Percentiles rank a stretch among this genome's conserved stretches.
These are phyloP conservation scores for Leptodactylus fallax DNA, from an alignment of 2,797 vertebrate species.

Conservation along the genomic window DNA sequence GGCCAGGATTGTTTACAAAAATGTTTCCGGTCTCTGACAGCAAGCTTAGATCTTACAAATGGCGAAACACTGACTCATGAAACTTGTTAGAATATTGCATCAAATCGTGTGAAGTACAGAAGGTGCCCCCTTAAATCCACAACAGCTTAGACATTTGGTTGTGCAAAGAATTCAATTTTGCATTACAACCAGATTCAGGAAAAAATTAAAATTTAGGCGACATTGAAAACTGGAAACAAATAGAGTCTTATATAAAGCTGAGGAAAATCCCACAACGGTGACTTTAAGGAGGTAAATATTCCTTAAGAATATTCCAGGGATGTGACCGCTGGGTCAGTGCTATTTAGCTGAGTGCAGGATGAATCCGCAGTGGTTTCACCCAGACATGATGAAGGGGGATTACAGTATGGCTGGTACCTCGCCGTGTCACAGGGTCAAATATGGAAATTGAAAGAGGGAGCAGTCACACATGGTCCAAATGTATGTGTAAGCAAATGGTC, in stretches of 20 bases:
- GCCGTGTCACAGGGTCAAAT: conserved; percentile 21
- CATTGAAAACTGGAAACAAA: not conserved
- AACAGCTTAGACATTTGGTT: too few relatives aligned
- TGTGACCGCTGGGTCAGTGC: not conserved
- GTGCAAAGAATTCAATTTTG: too few relatives aligned
- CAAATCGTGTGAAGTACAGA: too few relatives aligned
- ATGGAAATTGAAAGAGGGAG: conserved; percentile 21
- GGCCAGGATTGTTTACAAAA: too few relatives aligned
- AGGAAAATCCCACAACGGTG: not conserved
- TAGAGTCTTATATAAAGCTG: not conserved
- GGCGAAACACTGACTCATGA: too few relatives aligned
- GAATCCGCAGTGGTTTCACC: not conserved
- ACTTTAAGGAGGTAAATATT: conserved; percentile 9
- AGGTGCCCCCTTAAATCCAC: too few relatives aligned
- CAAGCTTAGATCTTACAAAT: too few relatives aligned
- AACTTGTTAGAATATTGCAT: too few relatives aligned
- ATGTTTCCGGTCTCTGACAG: too few relatives aligned
- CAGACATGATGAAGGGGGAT: not conserved
- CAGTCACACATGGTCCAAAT: not conserved
- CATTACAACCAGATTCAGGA: too few relatives aligned
- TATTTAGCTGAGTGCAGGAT: conserved; percentile 27
- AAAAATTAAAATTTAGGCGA: too few relatives aligned
- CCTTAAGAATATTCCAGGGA: not conserved
- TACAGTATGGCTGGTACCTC: not conserved
- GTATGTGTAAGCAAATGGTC: not conserved